A percentile compares a stretch with the other conserved stretches of the same genome.
Conservation (phyloP, 2,113 vertebrate species). For the Cephalopterus ornatus region DNA sequence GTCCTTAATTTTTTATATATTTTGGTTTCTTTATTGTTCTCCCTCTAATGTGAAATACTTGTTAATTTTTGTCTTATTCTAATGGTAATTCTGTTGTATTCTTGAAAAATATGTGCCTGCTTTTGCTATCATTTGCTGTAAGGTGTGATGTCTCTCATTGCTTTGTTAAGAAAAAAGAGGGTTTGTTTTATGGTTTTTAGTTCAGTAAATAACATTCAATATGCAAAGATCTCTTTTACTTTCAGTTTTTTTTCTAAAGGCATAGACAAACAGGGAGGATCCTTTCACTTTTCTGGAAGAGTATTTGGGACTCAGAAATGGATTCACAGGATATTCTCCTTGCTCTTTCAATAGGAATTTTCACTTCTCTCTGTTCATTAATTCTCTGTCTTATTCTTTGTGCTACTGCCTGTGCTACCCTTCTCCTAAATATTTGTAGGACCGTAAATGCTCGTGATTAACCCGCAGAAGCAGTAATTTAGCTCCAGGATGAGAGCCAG, state of each 20-base stretch:
- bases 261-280: neutral
- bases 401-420: slow-evolving; percentile 41
- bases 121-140: neutral
- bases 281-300: neutral
- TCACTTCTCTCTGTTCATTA: slow-evolving; percentile 55
- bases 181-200: neutral
- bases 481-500: slow-evolving; percentile 19
- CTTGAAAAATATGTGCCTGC: neutral
- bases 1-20: neutral
- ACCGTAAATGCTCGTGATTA: slow-evolving; percentile 43
- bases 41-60: neutral
- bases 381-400: slow-evolving; percentile 41
- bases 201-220: neutral
- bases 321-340: neutral
- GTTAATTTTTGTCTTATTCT: neutral
- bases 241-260: neutral
- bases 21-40: neutral
- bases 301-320: slow-evolving; percentile 4
- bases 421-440: slow-evolving; percentile 11
- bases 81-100: neutral
- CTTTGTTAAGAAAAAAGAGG: neutral
- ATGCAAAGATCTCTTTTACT: neutral
- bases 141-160: slow-evolving; percentile 10
- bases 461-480: slow-evolving; percentile 33
- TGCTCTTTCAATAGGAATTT: slow-evolving; percentile 32